Base-by-base conservation (phyloP, 1,140 invertebrate genomes). In the Streblospio benedicti region DNA sequence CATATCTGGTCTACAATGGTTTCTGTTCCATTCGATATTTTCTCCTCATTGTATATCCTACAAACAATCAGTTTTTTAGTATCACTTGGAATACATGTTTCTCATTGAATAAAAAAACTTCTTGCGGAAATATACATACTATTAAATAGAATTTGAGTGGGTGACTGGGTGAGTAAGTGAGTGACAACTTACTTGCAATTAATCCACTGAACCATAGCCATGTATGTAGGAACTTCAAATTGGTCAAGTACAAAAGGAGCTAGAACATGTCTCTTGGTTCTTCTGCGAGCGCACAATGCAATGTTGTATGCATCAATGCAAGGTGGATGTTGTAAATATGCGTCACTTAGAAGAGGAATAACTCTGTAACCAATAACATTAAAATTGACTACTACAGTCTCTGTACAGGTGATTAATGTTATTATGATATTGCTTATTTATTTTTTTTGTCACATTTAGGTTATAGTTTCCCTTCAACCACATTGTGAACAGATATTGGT, bases 291-390 rank as follows among this genome's bases (percentile, higher is more conserved):
- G 58, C 72, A 74, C 25, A 74, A 62, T 9, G 71, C 71, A 49
- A 74, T 65, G 57, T 69, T 74, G 61, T 68, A 74, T 65, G 68
- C 65, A 32, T 74, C 72, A 33, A 72, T 35, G 57, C 72, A 74
- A 5, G 67, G 57, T 12, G 41, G 25, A 50, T 55, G 59, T 12
- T 45, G 44, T 5, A 71, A 53, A 57, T 66, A 74, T 0, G 57
- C 45, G 30, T 60, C 66, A 1, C 64, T 70, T 43, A 74, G 57
- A 9, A 74, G 30, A 16, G 63, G 58, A 4, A 74, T 57, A 32
- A 74, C 66, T 59, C 71, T 73, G 61, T 27, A 62, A 65, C 32
- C 41, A 43, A 64, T 41, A 57, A 57, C 25, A 30, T 23, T 9
- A 49, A 49, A 14, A 23, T 12, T 49, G 12, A 49, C 20, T 23